A percentile compares a stretch with the other conserved stretches of the same genome.
Evolutionary conservation across 2,113 vertebrate genomes (phyloP).

Genomic region (Heterotilapia buettikoferi): DNA sequence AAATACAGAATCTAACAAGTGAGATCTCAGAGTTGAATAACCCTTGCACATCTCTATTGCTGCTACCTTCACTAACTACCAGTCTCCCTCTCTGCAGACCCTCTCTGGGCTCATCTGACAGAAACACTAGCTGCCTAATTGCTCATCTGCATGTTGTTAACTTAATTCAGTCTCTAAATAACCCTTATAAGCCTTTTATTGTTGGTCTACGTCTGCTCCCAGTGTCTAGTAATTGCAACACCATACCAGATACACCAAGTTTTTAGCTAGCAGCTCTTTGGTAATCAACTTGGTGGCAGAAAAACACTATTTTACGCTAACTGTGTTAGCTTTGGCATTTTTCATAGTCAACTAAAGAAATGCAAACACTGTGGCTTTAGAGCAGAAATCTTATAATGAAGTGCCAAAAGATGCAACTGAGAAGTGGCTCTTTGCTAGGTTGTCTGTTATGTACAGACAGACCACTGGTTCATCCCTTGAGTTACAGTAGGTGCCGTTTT

Average conservation of each 20-base stretch:
- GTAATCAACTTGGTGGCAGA: not conserved
- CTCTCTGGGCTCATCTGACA: too few relatives aligned
- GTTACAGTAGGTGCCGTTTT: not conserved
- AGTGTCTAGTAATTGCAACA: not conserved
- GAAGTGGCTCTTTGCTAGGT: not conserved
- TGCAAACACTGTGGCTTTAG: not conserved
- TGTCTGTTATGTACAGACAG: not conserved
- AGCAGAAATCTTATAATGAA: not conserved
- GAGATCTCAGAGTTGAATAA: not conserved
- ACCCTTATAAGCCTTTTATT: not conserved
- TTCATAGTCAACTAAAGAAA: not conserved
- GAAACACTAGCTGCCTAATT: not conserved
- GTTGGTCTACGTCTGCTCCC: not conserved
- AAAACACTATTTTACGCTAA: not conserved
- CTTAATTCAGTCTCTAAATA: not conserved
- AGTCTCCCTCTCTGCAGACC: not conserved
- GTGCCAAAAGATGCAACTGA: not conserved
- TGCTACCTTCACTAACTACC: not conserved
- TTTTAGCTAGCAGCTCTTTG: not conserved
- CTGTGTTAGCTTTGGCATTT: not conserved
- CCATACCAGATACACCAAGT: not conserved
- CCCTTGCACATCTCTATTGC: not conserved
- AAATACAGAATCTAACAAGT: not conserved
- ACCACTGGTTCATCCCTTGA: not conserved
- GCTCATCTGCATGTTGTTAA: not conserved